Conservation (phyloP, 2,113 vertebrate species). For the Eclectus roratus region DNA sequence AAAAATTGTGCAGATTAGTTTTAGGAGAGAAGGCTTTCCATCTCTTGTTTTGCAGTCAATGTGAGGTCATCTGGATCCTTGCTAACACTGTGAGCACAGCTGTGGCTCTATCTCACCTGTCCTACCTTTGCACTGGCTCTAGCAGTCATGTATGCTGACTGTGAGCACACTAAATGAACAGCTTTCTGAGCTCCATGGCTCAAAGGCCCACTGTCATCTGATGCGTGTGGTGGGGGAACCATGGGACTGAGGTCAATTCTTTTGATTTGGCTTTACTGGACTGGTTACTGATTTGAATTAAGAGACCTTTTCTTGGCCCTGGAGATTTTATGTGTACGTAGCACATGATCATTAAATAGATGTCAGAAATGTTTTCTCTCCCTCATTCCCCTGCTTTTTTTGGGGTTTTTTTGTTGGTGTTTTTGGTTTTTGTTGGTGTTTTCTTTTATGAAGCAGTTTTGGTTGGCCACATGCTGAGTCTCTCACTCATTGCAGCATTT, state of each 20-base stretch:
- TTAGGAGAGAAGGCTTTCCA: neutral
- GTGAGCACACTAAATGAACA: neutral
- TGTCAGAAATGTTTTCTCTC: too few species aligned
- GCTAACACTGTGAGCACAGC: neutral
- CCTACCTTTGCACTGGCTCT: neutral
- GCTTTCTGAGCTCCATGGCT: neutral
- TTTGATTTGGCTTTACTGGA: neutral
- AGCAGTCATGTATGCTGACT: neutral
- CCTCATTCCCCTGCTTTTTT: too few species aligned
- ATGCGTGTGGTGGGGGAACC: too few species aligned
- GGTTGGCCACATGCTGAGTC: slow-evolving; percentile 63
- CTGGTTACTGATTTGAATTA: neutral
- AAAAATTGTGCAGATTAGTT: neutral
- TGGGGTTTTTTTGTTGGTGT: neutral
- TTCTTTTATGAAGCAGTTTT: slow-evolving; percentile 60
- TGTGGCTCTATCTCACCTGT: neutral
- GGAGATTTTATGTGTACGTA: slow-evolving; percentile 6
- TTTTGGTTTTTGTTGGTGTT: neutral
- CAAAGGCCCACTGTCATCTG: neutral
- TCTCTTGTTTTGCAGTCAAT: neutral
- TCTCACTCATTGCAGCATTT: slow-evolving; percentile 68
- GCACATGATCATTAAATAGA: too few species aligned
- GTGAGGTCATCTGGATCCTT: neutral
- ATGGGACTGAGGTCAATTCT: neutral
- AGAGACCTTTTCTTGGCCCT: neutral